Conservation (phyloP, 1,140 invertebrate species). For the Cyphomyrmex costatus region DNA sequence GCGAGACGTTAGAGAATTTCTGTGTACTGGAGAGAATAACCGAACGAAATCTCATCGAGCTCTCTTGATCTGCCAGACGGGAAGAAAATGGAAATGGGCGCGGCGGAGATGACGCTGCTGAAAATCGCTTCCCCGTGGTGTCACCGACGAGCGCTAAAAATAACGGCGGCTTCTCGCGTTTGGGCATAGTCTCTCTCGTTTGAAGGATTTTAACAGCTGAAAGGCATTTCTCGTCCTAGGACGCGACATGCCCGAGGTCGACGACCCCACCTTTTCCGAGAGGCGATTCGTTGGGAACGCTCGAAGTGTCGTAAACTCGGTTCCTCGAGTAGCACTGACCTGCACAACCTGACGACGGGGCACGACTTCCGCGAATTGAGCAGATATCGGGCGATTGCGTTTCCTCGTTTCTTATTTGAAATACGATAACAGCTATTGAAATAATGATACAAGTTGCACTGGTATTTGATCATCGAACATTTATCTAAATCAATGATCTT, state of each 20-base stretch:
- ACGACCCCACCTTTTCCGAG: constrained; percentile 64
- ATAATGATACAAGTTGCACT: background rate
- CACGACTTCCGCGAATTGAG: background rate
- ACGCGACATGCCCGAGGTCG: constrained; percentile 51
- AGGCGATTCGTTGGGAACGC: constrained; percentile 31
- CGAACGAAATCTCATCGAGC: background rate
- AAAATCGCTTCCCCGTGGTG: constrained; percentile 55
- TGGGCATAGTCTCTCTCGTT: constrained; percentile 35
- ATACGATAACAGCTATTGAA: background rate
- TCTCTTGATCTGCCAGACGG: background rate
- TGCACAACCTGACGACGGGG: background rate
- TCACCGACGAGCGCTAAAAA: constrained; percentile 65
- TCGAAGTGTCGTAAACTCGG: constrained; percentile 60
- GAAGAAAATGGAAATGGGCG: background rate
- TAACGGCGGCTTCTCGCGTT: constrained; percentile 50
- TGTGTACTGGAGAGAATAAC: background rate
- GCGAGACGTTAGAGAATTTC: too few relatives aligned
- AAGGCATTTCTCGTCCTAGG: constrained; percentile 72
- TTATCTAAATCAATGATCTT: background rate
- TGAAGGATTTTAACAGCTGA: constrained; percentile 77
- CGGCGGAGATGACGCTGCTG: constrained; percentile 23
- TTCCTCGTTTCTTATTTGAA: background rate
- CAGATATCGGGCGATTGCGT: background rate
- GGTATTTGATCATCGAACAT: background rate
- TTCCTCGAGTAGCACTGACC: constrained; percentile 55